Evolutionary conservation across 2,888 invertebrate genomes (phyloP), one percentile per base, ranked within the genome.

Genomic region (Busseola fusca): DNA sequence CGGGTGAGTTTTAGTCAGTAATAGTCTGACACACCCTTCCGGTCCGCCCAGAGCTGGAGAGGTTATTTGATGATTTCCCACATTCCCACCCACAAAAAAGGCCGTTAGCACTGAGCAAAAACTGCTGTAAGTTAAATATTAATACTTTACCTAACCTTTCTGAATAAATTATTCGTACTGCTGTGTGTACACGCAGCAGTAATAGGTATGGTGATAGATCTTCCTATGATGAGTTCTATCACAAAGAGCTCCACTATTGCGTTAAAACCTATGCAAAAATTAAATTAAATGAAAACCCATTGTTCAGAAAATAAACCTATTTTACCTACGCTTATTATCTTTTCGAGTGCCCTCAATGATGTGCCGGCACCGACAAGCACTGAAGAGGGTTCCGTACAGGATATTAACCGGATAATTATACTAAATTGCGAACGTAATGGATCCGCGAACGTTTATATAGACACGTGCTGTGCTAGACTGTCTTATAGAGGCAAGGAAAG

Each of bases 361-460:
- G 81, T 76, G 76, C 88, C 87, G 91, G 90, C 78, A 91, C 91
- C 84, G 89, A 84, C 92, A 81, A 89, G 91, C 85, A 92, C 91
- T 87, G 86, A 82, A 86, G 84, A 88, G 90, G 91, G 90, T 88
- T 86, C 82, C 64, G 52, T 70, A 80, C 84, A 86, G 87, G 87
- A 90, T 87, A 88, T 87, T 85, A 81, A 78, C 83, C 74, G 83
- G 85, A 83, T 89, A 90, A 90, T 91, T 89, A 85, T 80, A 70
- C 84, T 83, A 86, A 88, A 89, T 89, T 89, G 87, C 89, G 73
- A 84, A 84, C 67, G 25, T 83, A 81, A 83, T 84, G 74, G 73
- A 67, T 70, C 74, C 74, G 25, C 30, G 48, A 62, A 50, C 45
- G 42, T 42, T 40, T 54, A 62, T 21, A 25, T 56, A 66, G 64